Conservation (phyloP, 2,888 invertebrate genomes). For the Polymixis flavicincta region DNA sequence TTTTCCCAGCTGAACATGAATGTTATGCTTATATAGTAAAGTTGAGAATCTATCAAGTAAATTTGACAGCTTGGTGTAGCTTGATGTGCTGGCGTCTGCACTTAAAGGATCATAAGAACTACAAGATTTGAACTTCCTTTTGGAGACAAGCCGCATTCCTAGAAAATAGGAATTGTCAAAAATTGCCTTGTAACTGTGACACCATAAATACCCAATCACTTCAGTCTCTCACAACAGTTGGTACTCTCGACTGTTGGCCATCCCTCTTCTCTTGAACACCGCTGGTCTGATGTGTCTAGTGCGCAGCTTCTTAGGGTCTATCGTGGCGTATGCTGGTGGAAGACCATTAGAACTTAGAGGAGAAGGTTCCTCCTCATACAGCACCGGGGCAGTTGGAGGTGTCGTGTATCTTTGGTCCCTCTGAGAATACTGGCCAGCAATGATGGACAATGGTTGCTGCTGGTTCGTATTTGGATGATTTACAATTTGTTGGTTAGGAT, state of each 20-base stretch:
- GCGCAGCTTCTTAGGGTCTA: constrained; percentile 74
- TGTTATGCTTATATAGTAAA: no score
- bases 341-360: constrained; percentile 48
- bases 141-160: background rate
- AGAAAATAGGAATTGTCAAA: background rate
- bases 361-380: constrained; percentile 50
- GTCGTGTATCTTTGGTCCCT: constrained; percentile 48
- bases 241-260: constrained; percentile 44
- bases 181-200: background rate
- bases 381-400: constrained; percentile 54
- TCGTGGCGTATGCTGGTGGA: constrained; percentile 74
- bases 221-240: constrained; percentile 48
- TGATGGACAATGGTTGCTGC: constrained; percentile 36
- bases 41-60: no score
- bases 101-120: background rate
- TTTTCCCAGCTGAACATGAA: no score
- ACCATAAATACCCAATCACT: background rate
- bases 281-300: constrained; percentile 71
- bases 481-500: constrained; percentile 19
- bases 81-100: no score
- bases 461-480: constrained; percentile 5
- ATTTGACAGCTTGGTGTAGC: no score
- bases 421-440: background rate
- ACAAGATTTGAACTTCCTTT: background rate
- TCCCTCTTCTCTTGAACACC: constrained; percentile 64